These are phyloP conservation scores for Dromius quadrimaculatus DNA, from an alignment of 2,888 invertebrate species.

Conservation along the genomic window DNA sequence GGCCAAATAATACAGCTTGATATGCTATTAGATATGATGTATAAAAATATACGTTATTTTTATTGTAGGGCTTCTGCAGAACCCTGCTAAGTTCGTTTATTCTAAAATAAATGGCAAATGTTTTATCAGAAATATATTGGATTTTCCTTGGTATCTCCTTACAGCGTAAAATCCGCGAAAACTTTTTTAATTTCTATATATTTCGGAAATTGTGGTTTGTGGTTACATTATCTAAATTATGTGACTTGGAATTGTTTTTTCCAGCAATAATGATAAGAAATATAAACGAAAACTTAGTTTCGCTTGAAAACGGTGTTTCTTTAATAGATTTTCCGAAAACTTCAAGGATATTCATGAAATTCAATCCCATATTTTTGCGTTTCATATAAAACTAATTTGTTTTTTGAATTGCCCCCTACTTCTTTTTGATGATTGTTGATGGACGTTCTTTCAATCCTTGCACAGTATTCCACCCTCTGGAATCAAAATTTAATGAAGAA, in stretches of 20 bases:
- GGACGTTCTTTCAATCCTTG: too few relatives aligned
- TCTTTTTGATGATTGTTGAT: too few relatives aligned
- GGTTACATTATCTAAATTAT: conserved; percentile 11
- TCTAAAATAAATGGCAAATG: neutral
- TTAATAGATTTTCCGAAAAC: too few relatives aligned
- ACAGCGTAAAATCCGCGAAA: neutral
- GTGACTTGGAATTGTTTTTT: conserved; percentile 16
- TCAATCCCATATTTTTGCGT: too few relatives aligned
- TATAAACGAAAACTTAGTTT: conserved; percentile 1
- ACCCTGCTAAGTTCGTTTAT: neutral
- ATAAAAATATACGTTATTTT: neutral
- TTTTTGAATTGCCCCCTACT: too few relatives aligned
- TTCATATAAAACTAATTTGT: too few relatives aligned
- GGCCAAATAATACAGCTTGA: neutral
- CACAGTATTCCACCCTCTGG: too few relatives aligned
- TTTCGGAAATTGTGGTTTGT: conserved; percentile 6
- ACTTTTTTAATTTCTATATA: neutral
- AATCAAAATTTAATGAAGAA: too few relatives aligned
- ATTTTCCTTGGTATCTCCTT: neutral
- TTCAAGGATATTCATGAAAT: too few relatives aligned
- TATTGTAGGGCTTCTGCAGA: neutral
- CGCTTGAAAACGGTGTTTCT: neutral
- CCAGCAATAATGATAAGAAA: neutral
- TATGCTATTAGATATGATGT: neutral
- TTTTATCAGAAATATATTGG: neutral